Percentiles rank a stretch among this genome's conserved stretches.
Evolutionary conservation across 2,888 invertebrate genomes (phyloP).

Genomic region (Noctuana brunneofusca): DNA sequence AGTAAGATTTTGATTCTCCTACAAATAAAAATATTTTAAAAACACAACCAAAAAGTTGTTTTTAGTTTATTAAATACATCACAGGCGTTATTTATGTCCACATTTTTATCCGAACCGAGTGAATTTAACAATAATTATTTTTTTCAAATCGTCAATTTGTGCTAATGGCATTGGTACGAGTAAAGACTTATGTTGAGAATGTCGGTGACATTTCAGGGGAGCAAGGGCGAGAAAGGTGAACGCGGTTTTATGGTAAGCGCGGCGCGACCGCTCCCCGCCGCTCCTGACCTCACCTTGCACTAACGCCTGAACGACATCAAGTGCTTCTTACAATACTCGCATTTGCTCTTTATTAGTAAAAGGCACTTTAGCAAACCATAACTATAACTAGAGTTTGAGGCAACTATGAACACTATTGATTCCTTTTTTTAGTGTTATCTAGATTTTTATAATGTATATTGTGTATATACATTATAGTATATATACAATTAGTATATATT

Average conservation of each 20-base stretch:
- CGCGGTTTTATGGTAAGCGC: constrained; percentile 88
- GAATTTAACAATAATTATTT: not conserved
- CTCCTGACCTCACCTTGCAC: not conserved
- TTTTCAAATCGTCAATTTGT: not conserved
- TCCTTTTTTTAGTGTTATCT: too few species aligned
- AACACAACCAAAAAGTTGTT: not conserved
- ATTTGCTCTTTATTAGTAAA: not conserved
- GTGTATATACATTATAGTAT: too few species aligned
- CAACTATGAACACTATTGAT: too few species aligned
- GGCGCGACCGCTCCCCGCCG: constrained; percentile 5
- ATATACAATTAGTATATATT: too few species aligned
- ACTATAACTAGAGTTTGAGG: not conserved
- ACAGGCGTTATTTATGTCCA: constrained; percentile 5
- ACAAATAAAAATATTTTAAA: not conserved
- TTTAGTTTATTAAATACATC: not conserved
- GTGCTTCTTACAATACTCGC: not conserved
- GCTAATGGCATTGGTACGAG: not conserved
- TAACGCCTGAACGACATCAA: not conserved
- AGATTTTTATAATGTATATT: not conserved
- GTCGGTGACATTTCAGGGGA: constrained; percentile 83
- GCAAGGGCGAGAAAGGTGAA: constrained; percentile 89
- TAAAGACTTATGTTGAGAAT: constrained; percentile 11
- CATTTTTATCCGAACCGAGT: not conserved
- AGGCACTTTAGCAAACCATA: not conserved
- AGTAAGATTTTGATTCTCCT: not conserved